Base-by-base conservation (phyloP, 1,140 invertebrate species). In the Physella acuta region DNA sequence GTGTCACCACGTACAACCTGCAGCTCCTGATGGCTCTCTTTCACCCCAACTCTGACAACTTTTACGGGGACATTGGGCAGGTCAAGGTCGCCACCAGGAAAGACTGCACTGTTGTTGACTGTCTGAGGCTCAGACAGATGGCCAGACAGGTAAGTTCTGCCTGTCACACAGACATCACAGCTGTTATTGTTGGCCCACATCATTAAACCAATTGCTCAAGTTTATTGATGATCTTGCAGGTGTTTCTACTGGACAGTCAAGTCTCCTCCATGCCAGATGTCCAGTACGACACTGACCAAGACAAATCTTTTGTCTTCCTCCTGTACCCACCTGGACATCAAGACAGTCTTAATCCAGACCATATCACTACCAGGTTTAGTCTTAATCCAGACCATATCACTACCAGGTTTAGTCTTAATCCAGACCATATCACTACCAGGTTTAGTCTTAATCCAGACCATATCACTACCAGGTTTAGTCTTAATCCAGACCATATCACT, bases 21-120 rank as follows among this genome's bases (percentile, higher is more conserved):
- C 90, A 92, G 59, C 93, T 94, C 84, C 84, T 97, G 26, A 94
- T 92, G 36, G 89, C 91, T 76, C 92, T 93, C 3, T 97, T 95
- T 79, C 91, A 93, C 75, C 89, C 91, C 71, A 91, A 94, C 75
- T 95, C 93, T 0, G 92, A 94, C 74, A 95, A 92, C 75, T 96
- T 96, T 82, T 95, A 95, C 84, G 94, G 94, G 1, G 94, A 96
- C 81, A 86, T 92, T 68, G 93, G 93, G 2, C 93, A 94, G 71
- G 93, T 97, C 0, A 95, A 95, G 88, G 93, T 96, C 1, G 94
- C 94, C 2, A 94, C 94, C 0, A 87, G 94, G 34, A 89, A 91
- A 71, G 94, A 96, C 79, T 92, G 91, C 76, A 92, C 91, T 0
- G 85, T 91, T 11, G 89, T 91, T 76, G 93, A 95, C 79, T 91